These are phyloP conservation scores for Centropus unirufus DNA, from an alignment of 2,113 vertebrate species.

Conservation along the genomic window DNA sequence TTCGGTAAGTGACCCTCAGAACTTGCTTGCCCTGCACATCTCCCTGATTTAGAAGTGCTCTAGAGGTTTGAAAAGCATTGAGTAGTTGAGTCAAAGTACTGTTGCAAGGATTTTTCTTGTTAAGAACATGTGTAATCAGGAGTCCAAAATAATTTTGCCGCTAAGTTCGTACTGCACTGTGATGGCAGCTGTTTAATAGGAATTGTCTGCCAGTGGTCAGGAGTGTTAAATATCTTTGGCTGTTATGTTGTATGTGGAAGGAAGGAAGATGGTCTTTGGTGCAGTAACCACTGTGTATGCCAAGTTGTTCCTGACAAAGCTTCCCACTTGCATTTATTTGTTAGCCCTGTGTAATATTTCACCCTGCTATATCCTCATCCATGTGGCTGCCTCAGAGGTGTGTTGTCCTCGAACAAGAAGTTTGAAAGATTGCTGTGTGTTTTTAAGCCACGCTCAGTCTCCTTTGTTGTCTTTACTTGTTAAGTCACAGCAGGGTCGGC, in stretches of 20 bases:
- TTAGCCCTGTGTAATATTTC: not conserved
- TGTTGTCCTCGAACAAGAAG: not conserved
- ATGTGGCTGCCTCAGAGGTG: not conserved
- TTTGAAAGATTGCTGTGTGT: not conserved
- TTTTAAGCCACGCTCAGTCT: not conserved
- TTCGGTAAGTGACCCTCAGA: not conserved
- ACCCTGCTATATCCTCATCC: not conserved
- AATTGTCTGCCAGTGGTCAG: not conserved
- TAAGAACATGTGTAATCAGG: not conserved
- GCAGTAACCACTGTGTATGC: not conserved
- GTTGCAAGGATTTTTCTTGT: not conserved
- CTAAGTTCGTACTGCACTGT: not conserved
- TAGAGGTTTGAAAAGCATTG: not conserved
- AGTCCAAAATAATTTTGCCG: not conserved
- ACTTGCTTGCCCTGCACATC: not conserved
- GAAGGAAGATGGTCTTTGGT: not conserved
- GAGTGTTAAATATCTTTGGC: not conserved
- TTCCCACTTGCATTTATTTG: not conserved
- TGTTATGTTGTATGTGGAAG: not conserved
- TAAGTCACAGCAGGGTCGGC: not conserved
- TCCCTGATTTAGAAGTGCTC: not conserved
- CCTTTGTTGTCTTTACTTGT: not conserved
- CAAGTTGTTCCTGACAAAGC: fast-evolving
- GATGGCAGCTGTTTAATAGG: not conserved
- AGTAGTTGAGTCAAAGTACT: not conserved